A percentile compares a stretch with the other conserved stretches of the same genome.
These are phyloP conservation scores for Proisotoma minuta DNA, from an alignment of 2,888 invertebrate genomes.

Conservation along the genomic window DNA sequence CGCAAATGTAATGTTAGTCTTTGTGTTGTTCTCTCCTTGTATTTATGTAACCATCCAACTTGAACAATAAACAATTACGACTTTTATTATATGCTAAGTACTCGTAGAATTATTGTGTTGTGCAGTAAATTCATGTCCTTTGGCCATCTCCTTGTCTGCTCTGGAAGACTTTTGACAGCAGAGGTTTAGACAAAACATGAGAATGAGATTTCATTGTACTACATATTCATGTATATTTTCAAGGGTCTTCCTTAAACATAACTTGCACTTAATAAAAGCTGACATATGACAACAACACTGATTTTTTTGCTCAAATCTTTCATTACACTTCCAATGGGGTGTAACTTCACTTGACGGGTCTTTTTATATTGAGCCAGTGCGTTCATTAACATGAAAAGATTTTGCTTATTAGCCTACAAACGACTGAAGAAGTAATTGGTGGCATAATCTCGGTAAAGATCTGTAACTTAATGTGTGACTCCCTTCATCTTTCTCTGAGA, in stretches of 20 bases:
- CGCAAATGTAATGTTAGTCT: neutral
- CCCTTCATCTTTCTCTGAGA: neutral
- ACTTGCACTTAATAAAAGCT: neutral
- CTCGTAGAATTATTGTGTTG: slow-evolving; percentile 8
- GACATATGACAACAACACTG: slow-evolving; percentile 15
- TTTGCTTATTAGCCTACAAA: neutral
- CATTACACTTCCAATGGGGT: neutral
- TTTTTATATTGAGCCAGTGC: neutral
- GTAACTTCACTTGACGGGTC: neutral
- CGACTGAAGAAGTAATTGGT: neutral
- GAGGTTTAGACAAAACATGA: too few species aligned
- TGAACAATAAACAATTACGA: slow-evolving; percentile 20
- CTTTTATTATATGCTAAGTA: slow-evolving; percentile 20
- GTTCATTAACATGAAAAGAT: neutral
- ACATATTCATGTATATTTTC: too few species aligned
- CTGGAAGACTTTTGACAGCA: too few species aligned
- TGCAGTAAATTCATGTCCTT: slow-evolving; percentile 14
- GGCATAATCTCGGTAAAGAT: neutral
- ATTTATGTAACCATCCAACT: slow-evolving; percentile 11
- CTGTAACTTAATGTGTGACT: neutral
- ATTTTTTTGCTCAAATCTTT: too few species aligned
- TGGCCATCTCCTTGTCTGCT: slow-evolving; percentile 6
- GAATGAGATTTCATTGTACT: too few species aligned
- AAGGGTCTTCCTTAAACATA: neutral
- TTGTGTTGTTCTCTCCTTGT: neutral